Conservation (phyloP, 2,797 vertebrate genomes). For the Falco rusticolus region DNA sequence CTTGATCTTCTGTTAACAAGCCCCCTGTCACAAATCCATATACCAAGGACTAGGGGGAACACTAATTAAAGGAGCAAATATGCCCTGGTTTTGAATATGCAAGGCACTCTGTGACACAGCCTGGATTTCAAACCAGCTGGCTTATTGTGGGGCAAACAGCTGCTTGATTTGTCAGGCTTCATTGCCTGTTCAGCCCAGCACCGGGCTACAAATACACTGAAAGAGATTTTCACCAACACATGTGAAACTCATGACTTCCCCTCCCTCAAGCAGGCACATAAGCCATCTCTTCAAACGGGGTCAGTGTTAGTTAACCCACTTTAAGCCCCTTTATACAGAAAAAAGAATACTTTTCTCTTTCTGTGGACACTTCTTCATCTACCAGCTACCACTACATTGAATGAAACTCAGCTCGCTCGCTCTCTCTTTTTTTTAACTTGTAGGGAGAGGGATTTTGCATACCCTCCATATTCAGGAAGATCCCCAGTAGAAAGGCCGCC, state of each 20-base stretch:
- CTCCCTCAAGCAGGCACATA: background rate
- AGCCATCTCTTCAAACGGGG: slow-evolving; percentile 27
- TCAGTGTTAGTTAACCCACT: slow-evolving; percentile 52
- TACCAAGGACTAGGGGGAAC: background rate
- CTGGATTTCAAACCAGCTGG: slow-evolving; percentile 53
- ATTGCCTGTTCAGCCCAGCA: background rate
- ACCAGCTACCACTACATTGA: background rate
- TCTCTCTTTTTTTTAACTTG: background rate
- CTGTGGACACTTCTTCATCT: background rate
- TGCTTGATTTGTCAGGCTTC: slow-evolving; percentile 49
- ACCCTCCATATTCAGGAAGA: background rate
- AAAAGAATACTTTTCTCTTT: background rate
- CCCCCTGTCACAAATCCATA: background rate
- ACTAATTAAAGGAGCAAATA: slow-evolving; percentile 48
- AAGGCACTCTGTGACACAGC: background rate
- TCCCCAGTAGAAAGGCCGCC: background rate
- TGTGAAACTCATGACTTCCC: background rate
- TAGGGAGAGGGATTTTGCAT: background rate
- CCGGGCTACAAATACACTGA: background rate
- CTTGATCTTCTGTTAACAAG: background rate
- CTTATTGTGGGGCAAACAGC: slow-evolving; percentile 46
- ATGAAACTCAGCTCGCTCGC: background rate
- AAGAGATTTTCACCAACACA: background rate
- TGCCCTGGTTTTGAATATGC: slow-evolving; percentile 4
- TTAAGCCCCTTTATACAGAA: background rate